A percentile compares a stretch with the other conserved stretches of the same genome.
These are phyloP conservation scores for Odontamblyopus rebecca DNA, from an alignment of 2,797 vertebrate species.

Conservation along the genomic window DNA sequence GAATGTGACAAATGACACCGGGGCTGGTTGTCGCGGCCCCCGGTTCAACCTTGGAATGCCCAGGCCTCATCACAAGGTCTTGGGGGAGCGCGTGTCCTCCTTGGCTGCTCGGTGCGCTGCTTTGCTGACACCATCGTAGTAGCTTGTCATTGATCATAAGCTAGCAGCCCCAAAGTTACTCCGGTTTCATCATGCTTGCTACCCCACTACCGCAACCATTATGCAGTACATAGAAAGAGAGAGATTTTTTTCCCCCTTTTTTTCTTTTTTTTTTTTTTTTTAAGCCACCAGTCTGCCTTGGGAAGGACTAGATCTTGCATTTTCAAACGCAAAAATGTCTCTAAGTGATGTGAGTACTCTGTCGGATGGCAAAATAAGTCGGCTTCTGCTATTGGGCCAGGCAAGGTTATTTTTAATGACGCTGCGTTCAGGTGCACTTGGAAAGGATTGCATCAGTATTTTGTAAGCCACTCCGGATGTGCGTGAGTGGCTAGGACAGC, in stretches of 20 bases:
- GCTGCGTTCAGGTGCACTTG: conserved; percentile 1
- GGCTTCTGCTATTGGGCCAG: neutral
- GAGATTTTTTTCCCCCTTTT: no score
- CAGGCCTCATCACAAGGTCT: conserved; percentile 47
- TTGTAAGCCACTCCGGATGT: neutral
- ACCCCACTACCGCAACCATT: conserved; percentile 61
- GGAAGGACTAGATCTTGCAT: conserved; percentile 36
- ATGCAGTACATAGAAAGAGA: conserved; percentile 44
- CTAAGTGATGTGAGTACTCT: neutral
- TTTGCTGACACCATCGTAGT: conserved; percentile 68
- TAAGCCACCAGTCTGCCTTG: conserved; percentile 37
- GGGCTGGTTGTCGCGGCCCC: conserved; percentile 3
- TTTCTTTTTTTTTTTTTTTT: conserved; percentile 21
- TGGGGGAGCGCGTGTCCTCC: conserved; percentile 59
- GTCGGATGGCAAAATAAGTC: neutral
- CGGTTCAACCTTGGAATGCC: conserved; percentile 23
- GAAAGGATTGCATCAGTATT: conserved; percentile 8
- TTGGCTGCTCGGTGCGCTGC: conserved; percentile 62
- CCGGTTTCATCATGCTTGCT: conserved; percentile 76
- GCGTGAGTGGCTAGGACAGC: neutral
- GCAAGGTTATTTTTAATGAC: conserved; percentile 18
- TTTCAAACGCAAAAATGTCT: conserved; percentile 31
- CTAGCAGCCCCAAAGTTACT: conserved; percentile 68
- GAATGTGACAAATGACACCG: conserved; percentile 48
- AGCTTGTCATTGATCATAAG: conserved; percentile 73